Evolutionary conservation across 2,113 vertebrate species (phyloP), one percentile per base, ranked within the genome.

Genomic region (Empidonax alnorum): DNA sequence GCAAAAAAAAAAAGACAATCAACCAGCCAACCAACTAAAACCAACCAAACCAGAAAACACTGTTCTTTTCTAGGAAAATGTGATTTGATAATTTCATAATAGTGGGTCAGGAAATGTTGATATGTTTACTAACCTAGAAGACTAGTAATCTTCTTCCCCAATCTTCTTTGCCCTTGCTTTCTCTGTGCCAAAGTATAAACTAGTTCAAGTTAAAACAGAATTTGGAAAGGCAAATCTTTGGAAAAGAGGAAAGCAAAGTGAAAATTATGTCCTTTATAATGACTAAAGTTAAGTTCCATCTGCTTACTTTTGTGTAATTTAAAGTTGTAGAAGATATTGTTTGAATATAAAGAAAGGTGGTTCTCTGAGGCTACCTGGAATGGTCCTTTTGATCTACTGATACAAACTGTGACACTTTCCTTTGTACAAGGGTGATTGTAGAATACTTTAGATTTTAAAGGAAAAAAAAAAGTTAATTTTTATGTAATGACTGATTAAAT

Each of bases 21-120:
- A 71, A 89, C 3, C 2, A n/a, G 25, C 2, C 4, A 75, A 89
- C 4, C 1, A 18, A n/a, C 5, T 6, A 59, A 80, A 81, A 9
- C 3, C 13, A 83, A 37, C 1, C 5, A 65, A 76, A 17, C 2
- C 3, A 6, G 7, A 56, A 68, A 69, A 0, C 13, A 56, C 7
- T 33, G 6, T 15, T 42, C 7, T 66, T 77, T 80, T 66, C 55
- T 53, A 66, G 8, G 10, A 52, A 14, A 41, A 56, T 14, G 13
- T 31, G 15, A 41, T 76, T 20, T 28, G 5, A 37, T 50, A 41
- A 4, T 69, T 81, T 53, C 61, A 30, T 33, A 77, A 20, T 8
- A 68, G 6, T 4, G 2, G 8, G 56, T 65, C 22, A 50, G 18
- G 49, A 84, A 42, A 77, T 63, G 17, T 31, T 75, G 12, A 17